phyloP scores from a whole-genome alignment of 2,113 vertebrate genomes.

The Pongo pygmaeus region DNA sequence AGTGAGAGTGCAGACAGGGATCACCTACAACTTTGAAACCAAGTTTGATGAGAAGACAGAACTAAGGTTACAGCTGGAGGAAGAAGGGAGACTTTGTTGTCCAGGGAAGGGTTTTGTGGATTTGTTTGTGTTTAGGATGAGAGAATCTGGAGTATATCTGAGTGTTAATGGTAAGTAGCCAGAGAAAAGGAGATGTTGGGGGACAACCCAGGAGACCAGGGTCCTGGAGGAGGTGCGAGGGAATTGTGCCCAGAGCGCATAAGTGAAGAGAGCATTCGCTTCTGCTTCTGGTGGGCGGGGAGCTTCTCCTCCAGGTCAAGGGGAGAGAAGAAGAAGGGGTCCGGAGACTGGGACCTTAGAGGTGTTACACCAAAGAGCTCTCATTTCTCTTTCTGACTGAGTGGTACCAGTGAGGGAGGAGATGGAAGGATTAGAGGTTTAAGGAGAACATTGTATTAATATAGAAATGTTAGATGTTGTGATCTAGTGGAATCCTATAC shows the following conservation, averaged over 20 bases:
- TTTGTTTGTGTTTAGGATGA: neutral
- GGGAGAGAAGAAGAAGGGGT: rapidly evolving
- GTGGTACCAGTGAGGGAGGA: neutral
- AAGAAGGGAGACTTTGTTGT: neutral
- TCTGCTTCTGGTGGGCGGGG: neutral
- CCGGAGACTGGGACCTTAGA: neutral
- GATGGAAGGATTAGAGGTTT: neutral
- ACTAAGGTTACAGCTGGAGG: neutral
- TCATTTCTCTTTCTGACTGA: neutral
- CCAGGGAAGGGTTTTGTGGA: neutral
- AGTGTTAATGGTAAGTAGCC: too few relatives aligned
- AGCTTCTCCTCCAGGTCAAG: too few relatives aligned
- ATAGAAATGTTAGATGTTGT: neutral
- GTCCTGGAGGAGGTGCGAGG: too few relatives aligned
- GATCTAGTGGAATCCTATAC: neutral
- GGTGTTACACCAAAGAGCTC: neutral
- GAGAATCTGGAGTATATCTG: neutral
- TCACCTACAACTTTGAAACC: neutral
- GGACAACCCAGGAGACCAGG: neutral
- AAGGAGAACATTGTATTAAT: neutral
- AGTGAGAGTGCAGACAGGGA: neutral
- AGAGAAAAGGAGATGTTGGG: neutral
- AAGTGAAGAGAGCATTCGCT: neutral
- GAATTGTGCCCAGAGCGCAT: too few relatives aligned
- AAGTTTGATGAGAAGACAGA: neutral